Evolutionary conservation across 2,888 invertebrate genomes (phyloP).

Genomic region (Apamea crenata): DNA sequence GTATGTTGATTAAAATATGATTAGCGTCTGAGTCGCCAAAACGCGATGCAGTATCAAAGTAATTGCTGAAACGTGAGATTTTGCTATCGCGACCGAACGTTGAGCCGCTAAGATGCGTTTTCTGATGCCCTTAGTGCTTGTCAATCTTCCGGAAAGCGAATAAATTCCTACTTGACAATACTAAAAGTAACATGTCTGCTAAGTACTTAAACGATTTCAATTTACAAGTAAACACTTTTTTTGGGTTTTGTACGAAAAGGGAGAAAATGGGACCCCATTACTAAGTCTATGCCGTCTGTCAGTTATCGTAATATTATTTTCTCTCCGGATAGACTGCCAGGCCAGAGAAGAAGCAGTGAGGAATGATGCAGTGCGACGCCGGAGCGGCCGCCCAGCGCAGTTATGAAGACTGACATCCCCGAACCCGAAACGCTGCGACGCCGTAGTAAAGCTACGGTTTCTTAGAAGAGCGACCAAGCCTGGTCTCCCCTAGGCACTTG

Average conservation of each 20-base stretch:
- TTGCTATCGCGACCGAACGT: neutral
- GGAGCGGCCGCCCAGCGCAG: neutral
- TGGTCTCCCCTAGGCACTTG: neutral
- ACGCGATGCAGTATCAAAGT: neutral
- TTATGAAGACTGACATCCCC: neutral
- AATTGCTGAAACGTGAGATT: neutral
- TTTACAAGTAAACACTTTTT: neutral
- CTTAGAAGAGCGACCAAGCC: neutral
- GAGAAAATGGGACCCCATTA: neutral
- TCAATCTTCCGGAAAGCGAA: neutral
- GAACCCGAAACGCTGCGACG: neutral
- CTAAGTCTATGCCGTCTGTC: neutral
- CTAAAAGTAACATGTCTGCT: neutral
- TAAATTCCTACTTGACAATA: neutral
- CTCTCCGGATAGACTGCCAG: conserved; percentile 8
- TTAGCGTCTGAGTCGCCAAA: neutral
- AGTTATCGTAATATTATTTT: conserved; percentile 1
- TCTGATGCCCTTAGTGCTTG: neutral
- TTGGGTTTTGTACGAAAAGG: neutral
- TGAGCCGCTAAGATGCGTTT: neutral
- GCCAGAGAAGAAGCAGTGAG: neutral
- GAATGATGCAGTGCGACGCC: neutral
- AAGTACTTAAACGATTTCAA: neutral
- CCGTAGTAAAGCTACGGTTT: neutral
- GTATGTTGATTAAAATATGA: conserved; percentile 1